These are phyloP conservation scores for Solea senegalensis DNA, from an alignment of 2,113 vertebrate species.

Conservation along the genomic window DNA sequence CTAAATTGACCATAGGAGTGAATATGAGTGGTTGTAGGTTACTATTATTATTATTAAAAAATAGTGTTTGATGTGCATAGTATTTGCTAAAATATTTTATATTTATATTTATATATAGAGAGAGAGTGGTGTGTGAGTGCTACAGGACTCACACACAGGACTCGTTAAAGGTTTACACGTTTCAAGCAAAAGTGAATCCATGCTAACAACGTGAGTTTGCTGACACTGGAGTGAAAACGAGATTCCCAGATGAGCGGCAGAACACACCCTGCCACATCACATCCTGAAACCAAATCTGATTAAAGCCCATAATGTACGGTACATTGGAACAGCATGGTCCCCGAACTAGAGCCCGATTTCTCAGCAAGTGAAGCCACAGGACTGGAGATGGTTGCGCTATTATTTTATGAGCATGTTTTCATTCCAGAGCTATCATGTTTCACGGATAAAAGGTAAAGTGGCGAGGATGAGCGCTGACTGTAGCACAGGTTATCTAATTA, in stretches of 20 bases:
- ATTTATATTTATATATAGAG: no score
- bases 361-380: conserved; percentile 1
- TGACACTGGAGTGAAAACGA: conserved; percentile 9
- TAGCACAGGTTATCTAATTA: conserved; percentile 44
- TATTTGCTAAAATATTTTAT: no score
- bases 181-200: conserved; percentile 31
- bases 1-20: no score
- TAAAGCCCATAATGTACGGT: conserved; percentile 35
- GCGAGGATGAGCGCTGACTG: conserved; percentile 31
- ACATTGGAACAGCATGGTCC: background rate
- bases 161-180: background rate
- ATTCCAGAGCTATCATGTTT: conserved; percentile 43
- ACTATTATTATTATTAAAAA: conserved; percentile 1
- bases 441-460: conserved; percentile 33
- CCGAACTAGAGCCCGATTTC: conserved; percentile 12
- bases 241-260: conserved; percentile 31
- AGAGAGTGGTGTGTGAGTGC: background rate
- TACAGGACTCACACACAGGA: no score
- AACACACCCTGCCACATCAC: conserved; percentile 28
- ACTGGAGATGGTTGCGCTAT: conserved; percentile 1
- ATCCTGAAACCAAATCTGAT: conserved; percentile 43
- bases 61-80: no score
- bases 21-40: no score
- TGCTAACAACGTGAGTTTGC: conserved; percentile 21
- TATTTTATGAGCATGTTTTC: conserved; percentile 17